Percentiles rank a stretch among this genome's conserved stretches.
These are phyloP conservation scores for Chloroceryle amazona DNA, from an alignment of 2,797 vertebrate genomes.

Conservation along the genomic window DNA sequence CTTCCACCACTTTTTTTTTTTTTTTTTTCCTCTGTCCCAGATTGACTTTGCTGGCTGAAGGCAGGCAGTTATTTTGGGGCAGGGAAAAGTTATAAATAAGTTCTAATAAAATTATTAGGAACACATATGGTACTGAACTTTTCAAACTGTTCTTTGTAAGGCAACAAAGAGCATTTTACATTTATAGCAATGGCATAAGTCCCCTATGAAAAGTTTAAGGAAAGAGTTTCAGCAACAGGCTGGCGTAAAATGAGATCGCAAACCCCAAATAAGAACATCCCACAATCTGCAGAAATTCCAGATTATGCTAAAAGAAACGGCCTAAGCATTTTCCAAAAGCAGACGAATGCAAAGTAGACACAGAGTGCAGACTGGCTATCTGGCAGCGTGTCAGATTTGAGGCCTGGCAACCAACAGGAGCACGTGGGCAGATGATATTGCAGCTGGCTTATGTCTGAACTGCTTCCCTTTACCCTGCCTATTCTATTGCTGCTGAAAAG, in stretches of 20 bases:
- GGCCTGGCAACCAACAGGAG: conserved; percentile 27
- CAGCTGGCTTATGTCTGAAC: conserved; percentile 64
- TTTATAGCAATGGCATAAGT: not conserved
- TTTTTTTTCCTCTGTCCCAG: not conserved
- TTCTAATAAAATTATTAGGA: conserved; percentile 25
- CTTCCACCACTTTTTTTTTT: not conserved
- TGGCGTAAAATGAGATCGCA: not conserved
- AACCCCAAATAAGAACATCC: not conserved
- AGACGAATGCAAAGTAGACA: not conserved
- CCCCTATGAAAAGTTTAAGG: conserved; percentile 26
- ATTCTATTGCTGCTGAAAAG: conserved; percentile 11
- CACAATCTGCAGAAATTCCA: not conserved
- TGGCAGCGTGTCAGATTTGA: conserved; percentile 35
- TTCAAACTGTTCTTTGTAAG: conserved; percentile 39
- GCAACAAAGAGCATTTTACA: conserved; percentile 33
- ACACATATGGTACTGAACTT: conserved; percentile 1
- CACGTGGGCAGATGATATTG: conserved; percentile 64
- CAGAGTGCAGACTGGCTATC: not conserved
- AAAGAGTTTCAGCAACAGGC: not conserved
- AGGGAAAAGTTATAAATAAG: conserved; percentile 41
- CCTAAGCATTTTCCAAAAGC: conserved; percentile 3
- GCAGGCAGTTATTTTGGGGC: conserved; percentile 41
- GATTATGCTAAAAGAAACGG: not conserved
- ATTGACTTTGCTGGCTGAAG: conserved; percentile 22
- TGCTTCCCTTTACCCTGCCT: conserved; percentile 67